These are phyloP conservation scores for Eucidaris tribuloides DNA, from an alignment of 35 echinoderm and acorn worm genomes.

Conservation along the genomic window DNA sequence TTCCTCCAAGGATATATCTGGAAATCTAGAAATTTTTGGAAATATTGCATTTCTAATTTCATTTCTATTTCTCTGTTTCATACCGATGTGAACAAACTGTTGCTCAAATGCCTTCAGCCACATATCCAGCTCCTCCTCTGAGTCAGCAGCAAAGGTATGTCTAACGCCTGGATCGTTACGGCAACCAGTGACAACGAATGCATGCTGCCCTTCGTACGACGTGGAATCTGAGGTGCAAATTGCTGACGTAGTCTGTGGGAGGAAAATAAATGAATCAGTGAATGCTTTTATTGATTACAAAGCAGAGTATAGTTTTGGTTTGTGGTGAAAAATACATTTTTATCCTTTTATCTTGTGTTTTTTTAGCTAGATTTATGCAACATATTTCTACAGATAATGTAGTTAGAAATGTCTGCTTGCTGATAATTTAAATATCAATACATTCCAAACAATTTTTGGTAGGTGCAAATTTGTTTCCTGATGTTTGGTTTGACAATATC, in stretches of 20 bases:
- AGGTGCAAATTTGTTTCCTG: too few species aligned
- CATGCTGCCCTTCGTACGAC: not conserved
- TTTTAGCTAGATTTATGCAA: too few species aligned
- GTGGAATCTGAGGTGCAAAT: not conserved
- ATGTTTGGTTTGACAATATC: too few species aligned
- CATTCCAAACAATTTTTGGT: too few species aligned
- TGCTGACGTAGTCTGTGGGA: not conserved
- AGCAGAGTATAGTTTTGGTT: too few species aligned
- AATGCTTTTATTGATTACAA: too few species aligned
- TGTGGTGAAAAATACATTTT: too few species aligned
- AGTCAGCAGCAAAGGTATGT: conserved; percentile 44
- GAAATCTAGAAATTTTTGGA: not conserved
- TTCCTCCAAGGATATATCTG: not conserved
- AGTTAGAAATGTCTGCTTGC: too few species aligned
- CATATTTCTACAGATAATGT: too few species aligned
- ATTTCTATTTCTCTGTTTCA: not conserved
- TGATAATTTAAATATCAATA: too few species aligned
- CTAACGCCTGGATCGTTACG: conserved; percentile 7
- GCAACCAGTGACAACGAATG: conserved; percentile 33
- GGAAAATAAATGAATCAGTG: too few species aligned
- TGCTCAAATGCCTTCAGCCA: conserved; percentile 59
- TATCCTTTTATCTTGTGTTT: too few species aligned
- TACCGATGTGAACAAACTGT: conserved; percentile 55
- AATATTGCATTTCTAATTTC: not conserved
- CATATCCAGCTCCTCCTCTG: conserved; percentile 31